Evolutionary conservation across 2,113 vertebrate genomes (phyloP).

Genomic region (Cavia aperea): DNA sequence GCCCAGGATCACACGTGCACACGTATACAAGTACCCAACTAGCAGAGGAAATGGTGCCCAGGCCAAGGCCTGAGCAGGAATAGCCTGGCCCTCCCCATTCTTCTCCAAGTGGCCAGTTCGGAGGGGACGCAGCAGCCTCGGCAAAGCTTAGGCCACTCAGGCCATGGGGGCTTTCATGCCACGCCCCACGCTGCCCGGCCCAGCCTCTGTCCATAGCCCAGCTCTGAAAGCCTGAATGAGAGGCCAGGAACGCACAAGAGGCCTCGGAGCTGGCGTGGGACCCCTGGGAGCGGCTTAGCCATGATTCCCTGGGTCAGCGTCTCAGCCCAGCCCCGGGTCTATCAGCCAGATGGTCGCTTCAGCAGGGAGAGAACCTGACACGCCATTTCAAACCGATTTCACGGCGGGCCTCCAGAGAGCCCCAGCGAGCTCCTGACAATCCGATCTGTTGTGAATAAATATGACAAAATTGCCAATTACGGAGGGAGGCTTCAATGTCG

Average conservation of each 20-base stretch:
- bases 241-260: constrained; percentile 22
- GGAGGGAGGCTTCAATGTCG: constrained; percentile 92
- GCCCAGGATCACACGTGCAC: background rate
- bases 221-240: constrained; percentile 6
- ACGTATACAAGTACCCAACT: background rate
- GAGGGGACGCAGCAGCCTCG: background rate
- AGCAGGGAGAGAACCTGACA: constrained; percentile 89
- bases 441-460: constrained; percentile 96
- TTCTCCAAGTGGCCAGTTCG: background rate
- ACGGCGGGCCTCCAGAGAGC: constrained; percentile 91
- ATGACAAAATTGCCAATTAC: constrained; percentile 99
- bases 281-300: constrained; percentile 87
- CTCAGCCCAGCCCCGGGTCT: constrained; percentile 86
- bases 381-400: constrained; percentile 99
- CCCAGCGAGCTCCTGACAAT: constrained; percentile 84
- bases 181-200: background rate
- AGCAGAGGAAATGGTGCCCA: background rate
- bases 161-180: rapidly evolving
- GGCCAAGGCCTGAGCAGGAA: background rate
- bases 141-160: too few relatives aligned
- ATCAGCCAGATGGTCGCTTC: constrained; percentile 97
- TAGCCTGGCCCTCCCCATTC: rapidly evolving
- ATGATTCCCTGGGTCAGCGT: constrained; percentile 84
- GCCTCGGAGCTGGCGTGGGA: constrained; percentile 24
- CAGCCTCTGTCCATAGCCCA: background rate